phyloP scores from a whole-genome alignment of 2,113 vertebrate genomes.

The Xenopus tropicalis region DNA sequence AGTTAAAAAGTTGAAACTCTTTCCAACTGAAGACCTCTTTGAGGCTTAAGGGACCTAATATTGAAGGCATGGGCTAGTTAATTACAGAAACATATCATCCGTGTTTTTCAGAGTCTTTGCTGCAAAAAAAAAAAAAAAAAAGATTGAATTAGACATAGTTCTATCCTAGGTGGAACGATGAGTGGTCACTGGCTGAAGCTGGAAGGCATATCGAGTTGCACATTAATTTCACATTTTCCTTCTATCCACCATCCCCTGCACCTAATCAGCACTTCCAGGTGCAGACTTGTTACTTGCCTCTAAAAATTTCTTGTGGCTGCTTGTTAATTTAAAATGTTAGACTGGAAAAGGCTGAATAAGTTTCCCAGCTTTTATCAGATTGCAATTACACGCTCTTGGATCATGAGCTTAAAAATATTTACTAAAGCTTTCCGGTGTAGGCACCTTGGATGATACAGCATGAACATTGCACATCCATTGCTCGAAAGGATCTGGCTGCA shows the following conservation, averaged over 20 bases:
- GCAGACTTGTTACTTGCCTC: conserved; percentile 18
- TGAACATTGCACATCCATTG: not conserved
- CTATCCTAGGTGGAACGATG: too few species aligned
- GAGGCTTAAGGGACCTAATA: too few species aligned
- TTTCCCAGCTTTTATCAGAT: conserved; percentile 25
- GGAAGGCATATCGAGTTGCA: too few species aligned
- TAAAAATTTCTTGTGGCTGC: conserved; percentile 11
- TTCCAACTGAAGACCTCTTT: too few species aligned
- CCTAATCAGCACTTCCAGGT: conserved; percentile 27
- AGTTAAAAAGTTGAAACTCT: too few species aligned
- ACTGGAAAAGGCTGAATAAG: conserved; percentile 22
- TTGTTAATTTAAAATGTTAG: conserved; percentile 38
- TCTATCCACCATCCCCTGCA: conserved; percentile 2
- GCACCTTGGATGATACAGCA: not conserved
- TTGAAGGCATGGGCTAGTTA: too few species aligned
- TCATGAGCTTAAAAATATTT: conserved; percentile 23
- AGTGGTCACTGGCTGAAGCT: too few species aligned
- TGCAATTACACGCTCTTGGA: conserved; percentile 38
- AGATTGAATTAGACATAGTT: too few species aligned
- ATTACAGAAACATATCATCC: too few species aligned
- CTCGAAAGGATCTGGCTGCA: not conserved
- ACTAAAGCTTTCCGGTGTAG: not conserved
- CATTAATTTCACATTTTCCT: not conserved
- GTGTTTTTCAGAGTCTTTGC: too few species aligned
- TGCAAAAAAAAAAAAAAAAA: too few species aligned